A percentile compares a stretch with the other conserved stretches of the same genome.
phyloP scores from a whole-genome alignment of 2,797 vertebrate species.

The Bradypodion pumilum region DNA sequence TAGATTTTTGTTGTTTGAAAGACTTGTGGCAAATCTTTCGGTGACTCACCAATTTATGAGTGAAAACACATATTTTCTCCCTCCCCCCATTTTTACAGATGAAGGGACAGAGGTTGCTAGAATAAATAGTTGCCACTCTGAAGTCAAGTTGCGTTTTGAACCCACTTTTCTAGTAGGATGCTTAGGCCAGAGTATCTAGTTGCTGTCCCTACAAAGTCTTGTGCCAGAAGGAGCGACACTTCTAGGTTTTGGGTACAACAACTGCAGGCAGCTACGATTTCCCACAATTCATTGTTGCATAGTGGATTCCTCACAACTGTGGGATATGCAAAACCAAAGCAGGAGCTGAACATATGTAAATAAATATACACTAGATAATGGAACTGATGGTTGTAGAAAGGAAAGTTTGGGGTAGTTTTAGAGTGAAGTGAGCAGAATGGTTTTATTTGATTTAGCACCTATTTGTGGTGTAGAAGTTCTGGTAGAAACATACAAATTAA shows the following conservation, averaged over 20 bases:
- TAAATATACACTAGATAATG: neutral
- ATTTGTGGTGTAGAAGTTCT: neutral
- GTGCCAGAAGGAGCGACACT: neutral
- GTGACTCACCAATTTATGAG: neutral
- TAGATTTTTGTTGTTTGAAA: neutral
- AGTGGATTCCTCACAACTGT: neutral
- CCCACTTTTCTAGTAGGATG: neutral
- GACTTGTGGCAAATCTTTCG: neutral
- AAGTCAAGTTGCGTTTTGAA: neutral
- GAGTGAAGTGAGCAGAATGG: neutral
- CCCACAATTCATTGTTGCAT: no score
- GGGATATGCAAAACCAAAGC: neutral
- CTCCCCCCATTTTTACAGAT: constrained; percentile 1
- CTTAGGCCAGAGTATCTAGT: neutral
- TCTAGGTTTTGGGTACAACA: neutral
- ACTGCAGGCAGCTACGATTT: neutral
- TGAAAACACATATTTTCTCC: no score
- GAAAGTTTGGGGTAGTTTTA: neutral
- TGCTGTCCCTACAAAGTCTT: neutral
- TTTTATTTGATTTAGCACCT: no score
- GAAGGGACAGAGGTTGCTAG: neutral
- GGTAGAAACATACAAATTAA: neutral
- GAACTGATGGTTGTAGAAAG: neutral
- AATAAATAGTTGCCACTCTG: neutral
- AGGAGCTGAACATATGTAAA: neutral